Evolutionary conservation across 1,140 invertebrate species (phyloP).

Genomic region (Mya arenaria): DNA sequence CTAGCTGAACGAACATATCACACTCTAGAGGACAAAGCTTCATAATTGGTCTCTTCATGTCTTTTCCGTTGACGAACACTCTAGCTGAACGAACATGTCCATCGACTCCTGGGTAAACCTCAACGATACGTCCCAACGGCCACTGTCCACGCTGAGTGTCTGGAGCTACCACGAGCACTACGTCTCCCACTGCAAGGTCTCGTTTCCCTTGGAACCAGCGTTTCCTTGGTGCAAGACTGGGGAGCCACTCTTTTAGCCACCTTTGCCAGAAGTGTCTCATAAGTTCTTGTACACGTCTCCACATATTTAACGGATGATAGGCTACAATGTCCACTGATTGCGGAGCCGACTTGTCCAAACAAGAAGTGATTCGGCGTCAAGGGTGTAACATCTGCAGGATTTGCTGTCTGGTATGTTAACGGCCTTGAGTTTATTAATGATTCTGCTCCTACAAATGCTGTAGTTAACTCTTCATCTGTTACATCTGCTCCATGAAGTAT

Average conservation of each 20-base stretch:
- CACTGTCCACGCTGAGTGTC: slow-evolving; percentile 18
- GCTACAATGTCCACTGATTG: background rate
- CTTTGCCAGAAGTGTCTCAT: slow-evolving; percentile 39
- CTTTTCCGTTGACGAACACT: background rate
- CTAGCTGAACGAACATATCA: background rate
- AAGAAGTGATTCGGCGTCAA: slow-evolving; percentile 35
- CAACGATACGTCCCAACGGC: slow-evolving; percentile 28
- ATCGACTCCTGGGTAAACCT: slow-evolving; percentile 15
- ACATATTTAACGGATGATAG: slow-evolving; percentile 14
- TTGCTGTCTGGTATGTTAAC: slow-evolving; percentile 33
- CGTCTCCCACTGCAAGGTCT: background rate
- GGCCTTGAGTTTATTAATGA: slow-evolving; percentile 37
- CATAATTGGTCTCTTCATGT: background rate
- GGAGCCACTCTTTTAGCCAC: slow-evolving; percentile 45
- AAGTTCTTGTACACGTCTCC: slow-evolving; percentile 31
- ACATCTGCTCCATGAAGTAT: slow-evolving; percentile 41
- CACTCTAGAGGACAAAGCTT: background rate
- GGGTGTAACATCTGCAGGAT: background rate
- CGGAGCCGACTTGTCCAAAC: slow-evolving; percentile 29
- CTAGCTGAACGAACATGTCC: slow-evolving; percentile 30
- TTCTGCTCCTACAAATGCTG: slow-evolving; percentile 37
- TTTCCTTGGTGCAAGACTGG: background rate
- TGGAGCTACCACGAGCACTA: slow-evolving; percentile 14
- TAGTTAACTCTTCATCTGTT: slow-evolving; percentile 38
- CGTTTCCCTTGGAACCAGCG: background rate